Evolutionary conservation across 2,888 invertebrate species (phyloP).

Genomic region (Gari tellinella): DNA sequence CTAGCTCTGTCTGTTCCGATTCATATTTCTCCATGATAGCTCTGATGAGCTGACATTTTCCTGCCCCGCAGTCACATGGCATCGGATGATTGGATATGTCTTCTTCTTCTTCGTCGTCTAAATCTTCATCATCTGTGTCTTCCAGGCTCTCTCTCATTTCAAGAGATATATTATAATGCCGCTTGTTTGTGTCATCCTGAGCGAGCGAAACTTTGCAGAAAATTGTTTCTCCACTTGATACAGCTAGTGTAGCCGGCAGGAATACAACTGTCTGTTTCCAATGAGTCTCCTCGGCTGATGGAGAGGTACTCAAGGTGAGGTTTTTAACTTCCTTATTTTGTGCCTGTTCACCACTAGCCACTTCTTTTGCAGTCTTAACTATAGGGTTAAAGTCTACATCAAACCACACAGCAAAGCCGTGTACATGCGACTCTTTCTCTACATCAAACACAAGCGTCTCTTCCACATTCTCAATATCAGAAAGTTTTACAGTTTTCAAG

Average conservation of each 20-base stretch:
- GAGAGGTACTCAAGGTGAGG: conserved; percentile 92
- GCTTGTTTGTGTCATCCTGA: conserved; percentile 70
- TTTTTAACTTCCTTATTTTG: conserved; percentile 66
- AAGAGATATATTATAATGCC: conserved; percentile 77
- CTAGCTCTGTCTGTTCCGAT: conserved; percentile 71
- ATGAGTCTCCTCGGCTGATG: conserved; percentile 91
- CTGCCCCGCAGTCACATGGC: conserved; percentile 76
- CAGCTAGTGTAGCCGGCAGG: conserved; percentile 89
- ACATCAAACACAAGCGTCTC: conserved; percentile 72
- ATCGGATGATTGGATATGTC: conserved; percentile 72
- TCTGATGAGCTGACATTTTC: conserved; percentile 73
- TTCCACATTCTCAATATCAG: conserved; percentile 70
- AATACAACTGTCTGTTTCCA: conserved; percentile 98
- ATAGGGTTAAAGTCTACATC: conserved; percentile 75
- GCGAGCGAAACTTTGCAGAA: conserved; percentile 69
- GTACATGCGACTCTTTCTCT: conserved; percentile 69
- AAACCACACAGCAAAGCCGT: conserved; percentile 83
- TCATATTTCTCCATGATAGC: conserved; percentile 77
- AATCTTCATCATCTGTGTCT: conserved; percentile 49
- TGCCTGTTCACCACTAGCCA: conserved; percentile 4
- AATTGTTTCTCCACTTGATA: conserved; percentile 87
- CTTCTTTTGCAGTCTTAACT: not conserved
- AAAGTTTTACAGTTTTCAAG: conserved; percentile 71
- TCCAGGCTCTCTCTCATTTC: conserved; percentile 65
- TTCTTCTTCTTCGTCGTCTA: conserved; percentile 56